Evolutionary conservation across 2,888 invertebrate species (phyloP), one percentile per base, ranked within the genome.

Genomic region (Melinaea marsaeus): DNA sequence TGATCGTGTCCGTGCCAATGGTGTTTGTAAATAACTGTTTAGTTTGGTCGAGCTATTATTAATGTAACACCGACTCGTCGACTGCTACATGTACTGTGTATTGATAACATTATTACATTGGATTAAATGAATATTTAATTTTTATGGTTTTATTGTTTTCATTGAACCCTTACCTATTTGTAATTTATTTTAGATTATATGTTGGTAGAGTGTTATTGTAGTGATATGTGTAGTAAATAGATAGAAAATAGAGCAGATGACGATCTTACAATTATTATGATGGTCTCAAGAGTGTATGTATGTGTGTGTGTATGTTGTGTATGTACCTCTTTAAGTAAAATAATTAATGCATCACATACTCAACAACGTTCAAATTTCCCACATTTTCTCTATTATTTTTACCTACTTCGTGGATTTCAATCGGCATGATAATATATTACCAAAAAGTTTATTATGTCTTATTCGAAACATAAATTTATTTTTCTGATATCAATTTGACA

Each of bases 1-100:
- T 81, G 77, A 77, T 77, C 70, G 63, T 83, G 84, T 84, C 82
- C 80, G 90, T 88, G 89, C 88, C 88, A 88, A 88, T 83, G 70
- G 79, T 83, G 72, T 73, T 71, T 69, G 76, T 77, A 79, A 74
- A 78, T 78, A 76, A 74, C 69, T 51, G 3, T 64, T 63, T 65
- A 67, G 69, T 64, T 54, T 59, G 60, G 55, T 55, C 57, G 61
- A 57, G 60, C 63, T 64, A 60, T 58, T 45, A 58, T 60, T 61
- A 64, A 63, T 67, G 64, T 65, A 66, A 65, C 58, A 64, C 61
- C 56, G 64, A 66, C 56, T 60, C 62, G 66, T 61, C 63, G 64
- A 67, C 62, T 61, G 54, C 57, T 56, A 69, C 59, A 59, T 77
- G 75, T 75, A 74, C 77, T 79, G 72, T 78, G 76, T 79, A 76